Evolutionary conservation across 2,888 invertebrate genomes (phyloP).

Genomic region (Tupiocoris notatus): DNA sequence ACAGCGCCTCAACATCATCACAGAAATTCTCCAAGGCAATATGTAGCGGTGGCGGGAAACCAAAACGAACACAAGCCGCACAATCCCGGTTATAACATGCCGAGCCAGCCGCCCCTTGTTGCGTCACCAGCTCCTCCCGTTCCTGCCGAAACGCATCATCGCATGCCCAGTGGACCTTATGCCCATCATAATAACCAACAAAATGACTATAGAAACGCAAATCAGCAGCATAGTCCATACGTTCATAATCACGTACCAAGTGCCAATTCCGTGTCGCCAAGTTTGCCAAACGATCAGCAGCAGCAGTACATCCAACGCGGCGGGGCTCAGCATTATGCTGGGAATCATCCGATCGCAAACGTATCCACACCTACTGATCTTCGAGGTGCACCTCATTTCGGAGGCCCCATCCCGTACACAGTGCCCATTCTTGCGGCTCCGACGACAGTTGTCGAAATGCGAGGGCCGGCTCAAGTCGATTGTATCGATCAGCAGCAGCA

Average conservation of each 20-base stretch:
- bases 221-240: conserved; percentile 12
- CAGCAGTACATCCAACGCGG: conserved; percentile 18
- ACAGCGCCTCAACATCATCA: conserved; percentile 11
- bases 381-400: conserved; percentile 12
- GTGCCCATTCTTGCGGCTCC: conserved; percentile 10
- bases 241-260: conserved; percentile 14
- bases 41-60: not conserved
- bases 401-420: conserved; percentile 14
- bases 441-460: conserved; percentile 13
- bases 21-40: not conserved
- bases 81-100: conserved; percentile 1
- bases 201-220: conserved; percentile 15
- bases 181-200: conserved; percentile 19
- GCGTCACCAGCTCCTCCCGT: conserved; percentile 4
- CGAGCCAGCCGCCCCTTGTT: not conserved
- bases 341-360: conserved; percentile 1
- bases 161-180: conserved; percentile 19
- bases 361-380: conserved; percentile 2
- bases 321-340: conserved; percentile 1
- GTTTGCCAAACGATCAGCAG: not conserved
- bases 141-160: conserved; percentile 5
- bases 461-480: conserved; percentile 4
- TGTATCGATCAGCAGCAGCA: conserved; percentile 2
- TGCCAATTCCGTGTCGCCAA: conserved; percentile 5
- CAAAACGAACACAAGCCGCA: conserved; percentile 20